Evolutionary conservation across 2,797 vertebrate genomes (phyloP), one percentile per base, ranked within the genome.

Genomic region (Centroberyx gerrardi): DNA sequence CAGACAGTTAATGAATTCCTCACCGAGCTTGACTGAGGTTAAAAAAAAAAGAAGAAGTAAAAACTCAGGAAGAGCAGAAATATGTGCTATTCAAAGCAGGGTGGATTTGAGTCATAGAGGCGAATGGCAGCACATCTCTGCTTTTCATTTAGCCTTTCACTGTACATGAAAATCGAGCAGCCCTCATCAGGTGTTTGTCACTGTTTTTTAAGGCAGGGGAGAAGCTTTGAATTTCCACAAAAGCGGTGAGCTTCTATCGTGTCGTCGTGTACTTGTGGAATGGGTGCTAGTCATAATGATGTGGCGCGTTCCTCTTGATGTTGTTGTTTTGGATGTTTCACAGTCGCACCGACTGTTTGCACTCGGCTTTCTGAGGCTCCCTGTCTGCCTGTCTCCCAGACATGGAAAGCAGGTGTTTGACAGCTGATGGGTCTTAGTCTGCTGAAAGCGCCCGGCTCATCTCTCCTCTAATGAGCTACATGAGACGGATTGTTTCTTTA

Each of bases 401-500:
- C 85, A 82, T 73, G 72, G 84, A 76, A 84, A 78, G 79, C 89
- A 88, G 85, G 81, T 90, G 90, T 88, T 75, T 91, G 88, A 89
- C 87, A 92, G 88, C 90, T 88, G 92, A 90, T 86, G 85, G 80
- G 74, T 88, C 76, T 78, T 67, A 64, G 63, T 91, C 81, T 77
- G 75, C 80, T 68, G 76, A 86, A 84, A 86, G 75, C 79, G 54
- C 76, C 72, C 56, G 62, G 72, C 87, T 90, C 87, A 74, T 85
- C 82, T 86, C 79, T 84, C 53, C 81, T 89, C 80, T 94, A 94
- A 93, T 93, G 91, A 93, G 87, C 85, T 80, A 82, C 87, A 87
- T 69, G 71, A 89, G 80, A 83, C 48, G 65, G 64, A 81, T 80
- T 80, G 69, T 80, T 84, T 85, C 69, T 88, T 89, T 88, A 90